phyloP scores from a whole-genome alignment of 2,113 vertebrate genomes.

The Telmatochromis sp. region DNA sequence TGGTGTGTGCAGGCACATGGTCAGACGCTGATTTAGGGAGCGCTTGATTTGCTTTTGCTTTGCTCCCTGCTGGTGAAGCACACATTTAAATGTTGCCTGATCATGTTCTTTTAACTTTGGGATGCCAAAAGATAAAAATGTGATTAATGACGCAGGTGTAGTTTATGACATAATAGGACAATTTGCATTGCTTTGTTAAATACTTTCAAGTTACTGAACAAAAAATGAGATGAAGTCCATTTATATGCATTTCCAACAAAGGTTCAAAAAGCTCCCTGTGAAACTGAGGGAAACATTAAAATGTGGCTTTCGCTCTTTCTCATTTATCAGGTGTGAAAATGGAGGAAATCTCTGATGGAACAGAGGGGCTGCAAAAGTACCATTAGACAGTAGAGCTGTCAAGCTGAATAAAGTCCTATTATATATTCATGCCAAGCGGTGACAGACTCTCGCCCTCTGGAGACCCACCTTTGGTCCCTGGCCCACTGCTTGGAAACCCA shows the following conservation, averaged over 20 bases:
- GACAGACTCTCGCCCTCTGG: background rate
- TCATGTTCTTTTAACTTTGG: background rate
- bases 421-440: background rate
- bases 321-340: constrained; percentile 13
- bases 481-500: background rate
- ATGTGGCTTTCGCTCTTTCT: background rate
- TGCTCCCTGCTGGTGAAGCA: background rate
- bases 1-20: background rate
- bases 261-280: background rate
- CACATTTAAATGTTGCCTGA: background rate
- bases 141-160: background rate
- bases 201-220: background rate
- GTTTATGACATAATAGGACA: background rate
- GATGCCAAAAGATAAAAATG: background rate
- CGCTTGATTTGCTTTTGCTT: background rate
- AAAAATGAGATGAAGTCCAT: background rate
- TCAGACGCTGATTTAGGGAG: background rate
- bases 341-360: background rate
- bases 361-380: background rate
- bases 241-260: background rate
- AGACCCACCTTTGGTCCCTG: background rate
- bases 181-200: background rate
- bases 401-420: background rate
- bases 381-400: background rate
- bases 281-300: background rate